Conservation (phyloP, 2,888 invertebrate species). For the Morpho achilles region DNA sequence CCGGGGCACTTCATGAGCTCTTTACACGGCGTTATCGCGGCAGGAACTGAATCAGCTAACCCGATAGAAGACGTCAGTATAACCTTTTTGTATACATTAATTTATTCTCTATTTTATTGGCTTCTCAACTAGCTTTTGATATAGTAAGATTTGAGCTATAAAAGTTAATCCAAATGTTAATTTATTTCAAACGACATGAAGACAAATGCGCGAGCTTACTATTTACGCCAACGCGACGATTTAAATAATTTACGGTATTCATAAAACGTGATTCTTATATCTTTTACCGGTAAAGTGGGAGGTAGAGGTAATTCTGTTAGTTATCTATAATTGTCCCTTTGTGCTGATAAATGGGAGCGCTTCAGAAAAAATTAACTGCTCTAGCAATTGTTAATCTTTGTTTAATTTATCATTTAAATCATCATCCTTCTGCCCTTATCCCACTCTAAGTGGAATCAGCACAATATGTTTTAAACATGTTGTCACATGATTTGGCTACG, state of each 20-base stretch:
- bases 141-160: slow-evolving; percentile 16
- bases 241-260: slow-evolving; percentile 26
- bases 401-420: neutral
- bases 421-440: too few species aligned
- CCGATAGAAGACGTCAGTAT: too few species aligned
- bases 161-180: slow-evolving; percentile 25
- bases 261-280: slow-evolving; percentile 16
- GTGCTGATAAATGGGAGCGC: slow-evolving; percentile 13
- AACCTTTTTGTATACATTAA: too few species aligned
- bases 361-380: slow-evolving; percentile 5
- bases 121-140: slow-evolving; percentile 13
- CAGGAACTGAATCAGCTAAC: too few species aligned
- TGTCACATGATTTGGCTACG: too few species aligned
- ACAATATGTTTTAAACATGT: too few species aligned
- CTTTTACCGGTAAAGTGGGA: slow-evolving; percentile 11
- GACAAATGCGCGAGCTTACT: slow-evolving; percentile 26
- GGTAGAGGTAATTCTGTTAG: slow-evolving; percentile 11
- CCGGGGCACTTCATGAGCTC: too few species aligned
- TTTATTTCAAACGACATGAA: slow-evolving; percentile 25
- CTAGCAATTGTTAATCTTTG: neutral
- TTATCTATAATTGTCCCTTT: slow-evolving; percentile 17
- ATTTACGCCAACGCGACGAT: slow-evolving; percentile 29
- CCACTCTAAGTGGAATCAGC: too few species aligned
- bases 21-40: too few species aligned
- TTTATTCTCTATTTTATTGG: slow-evolving; percentile 8